Base-by-base conservation (phyloP, 2,888 invertebrate genomes). In the Eupithecia centaureata region DNA sequence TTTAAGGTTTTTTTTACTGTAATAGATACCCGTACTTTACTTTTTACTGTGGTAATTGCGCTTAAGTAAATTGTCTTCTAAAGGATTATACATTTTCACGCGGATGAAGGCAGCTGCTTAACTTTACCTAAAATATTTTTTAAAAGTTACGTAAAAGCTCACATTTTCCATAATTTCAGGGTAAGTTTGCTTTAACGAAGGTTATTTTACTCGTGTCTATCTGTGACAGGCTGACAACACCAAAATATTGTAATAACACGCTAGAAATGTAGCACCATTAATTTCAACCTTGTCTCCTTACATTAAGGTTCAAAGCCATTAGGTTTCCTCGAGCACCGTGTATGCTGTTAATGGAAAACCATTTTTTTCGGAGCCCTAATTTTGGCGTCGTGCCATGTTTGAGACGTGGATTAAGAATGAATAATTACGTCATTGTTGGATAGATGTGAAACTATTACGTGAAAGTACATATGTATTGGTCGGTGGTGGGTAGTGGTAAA, bases 311-410 rank as follows among this genome's bases (percentile, higher is more conserved):
- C 65, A 60, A 54, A 65, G 27, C 63, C 64, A 63, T 63, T 56
- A 63, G 25, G 5, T 63, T 47, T 28, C 42, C 47, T 56, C 35
- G 52, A 35, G 61, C 54, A 59, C 15, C 51, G 68, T 69, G 56
- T 35, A 67, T 57, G 56, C 67, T 70, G 72, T 75, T 75, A 73
- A 73, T 75, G 75, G 72, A 72, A 75, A 71, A 70, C 71, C 75
- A 73, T 75, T 75, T 72, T 73, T 75, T 71, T 70, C 65, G 67
- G 63, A 66, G 71, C 57, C 67, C 70, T 73, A 73, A 75, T 73
- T 75, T 73, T 75, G 75, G 75, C 75, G 63, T 52, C 62, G 65
- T 59, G 71, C 75, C 75, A 75, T 73, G 70, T 72, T 73, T 68
- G 67, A 67, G 70, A 67, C 73, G 65, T 64, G 68, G 73, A 73